Conservation (phyloP, 2,888 invertebrate genomes). For the Latheticus oryzae region DNA sequence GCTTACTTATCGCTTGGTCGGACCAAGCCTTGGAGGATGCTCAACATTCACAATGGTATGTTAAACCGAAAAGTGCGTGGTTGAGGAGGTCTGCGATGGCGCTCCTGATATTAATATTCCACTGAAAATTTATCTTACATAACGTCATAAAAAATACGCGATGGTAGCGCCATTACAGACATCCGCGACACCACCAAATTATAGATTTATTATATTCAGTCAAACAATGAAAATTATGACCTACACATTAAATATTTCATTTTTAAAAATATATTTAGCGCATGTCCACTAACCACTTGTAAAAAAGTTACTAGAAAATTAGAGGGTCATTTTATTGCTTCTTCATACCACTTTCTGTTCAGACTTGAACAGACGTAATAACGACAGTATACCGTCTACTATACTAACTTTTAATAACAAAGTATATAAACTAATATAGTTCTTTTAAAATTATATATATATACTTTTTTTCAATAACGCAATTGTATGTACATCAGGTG, state of each 20-base stretch:
- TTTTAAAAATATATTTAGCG: slow-evolving; percentile 52
- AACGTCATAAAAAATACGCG: slow-evolving; percentile 39
- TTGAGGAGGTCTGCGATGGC: not conserved
- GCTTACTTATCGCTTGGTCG: slow-evolving; percentile 53
- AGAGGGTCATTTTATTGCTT: slow-evolving; percentile 64
- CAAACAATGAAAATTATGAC: slow-evolving; percentile 38
- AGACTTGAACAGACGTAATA: slow-evolving; percentile 43
- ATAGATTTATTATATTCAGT: slow-evolving; percentile 50
- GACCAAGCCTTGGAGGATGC: slow-evolving; percentile 60
- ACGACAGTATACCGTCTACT: slow-evolving; percentile 42
- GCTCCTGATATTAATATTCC: too few relatives aligned
- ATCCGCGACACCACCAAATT: slow-evolving; percentile 49
- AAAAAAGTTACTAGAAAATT: slow-evolving; percentile 50
- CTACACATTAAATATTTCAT: slow-evolving; percentile 19
- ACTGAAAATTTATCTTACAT: slow-evolving; percentile 27
- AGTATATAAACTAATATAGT: slow-evolving; percentile 26
- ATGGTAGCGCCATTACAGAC: slow-evolving; percentile 42
- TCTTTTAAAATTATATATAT: slow-evolving; percentile 37
- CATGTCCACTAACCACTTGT: slow-evolving; percentile 52
- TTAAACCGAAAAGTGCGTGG: slow-evolving; percentile 25
- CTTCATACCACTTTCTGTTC: slow-evolving; percentile 60
- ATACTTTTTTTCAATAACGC: slow-evolving; percentile 34
- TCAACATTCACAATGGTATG: slow-evolving; percentile 59
- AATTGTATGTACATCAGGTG: slow-evolving; percentile 50
- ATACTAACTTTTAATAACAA: slow-evolving; percentile 37